Conservation (phyloP, 2,113 vertebrate species). For the Sceloporus undulatus region DNA sequence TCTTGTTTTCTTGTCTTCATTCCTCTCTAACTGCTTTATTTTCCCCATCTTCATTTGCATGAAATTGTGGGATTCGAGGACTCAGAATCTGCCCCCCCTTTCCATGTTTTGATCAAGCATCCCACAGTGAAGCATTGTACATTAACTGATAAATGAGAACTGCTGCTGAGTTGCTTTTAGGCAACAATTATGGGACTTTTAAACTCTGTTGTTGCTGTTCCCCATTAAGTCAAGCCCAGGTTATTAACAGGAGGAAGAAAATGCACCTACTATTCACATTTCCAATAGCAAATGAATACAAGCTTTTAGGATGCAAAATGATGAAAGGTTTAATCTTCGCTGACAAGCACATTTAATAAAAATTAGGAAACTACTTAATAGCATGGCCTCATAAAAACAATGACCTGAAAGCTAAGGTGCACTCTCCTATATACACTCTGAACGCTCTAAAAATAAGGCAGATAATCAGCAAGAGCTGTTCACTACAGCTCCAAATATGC, state of each 20-base stretch:
- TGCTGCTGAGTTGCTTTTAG: constrained; percentile 44
- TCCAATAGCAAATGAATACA: constrained; percentile 29
- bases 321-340: constrained; percentile 15
- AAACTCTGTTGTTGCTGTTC: constrained; percentile 39
- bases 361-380: not conserved
- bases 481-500: not conserved
- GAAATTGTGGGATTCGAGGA: constrained; percentile 19
- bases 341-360: not conserved
- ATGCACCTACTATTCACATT: not conserved
- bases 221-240: constrained; percentile 25
- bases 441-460: not conserved
- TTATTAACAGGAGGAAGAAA: constrained; percentile 37
- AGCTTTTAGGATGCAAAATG: constrained; percentile 15
- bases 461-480: not conserved
- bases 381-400: not conserved
- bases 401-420: not conserved
- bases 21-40: not conserved
- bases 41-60: constrained; percentile 16
- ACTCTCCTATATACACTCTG: not conserved
- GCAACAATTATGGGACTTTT: constrained; percentile 53
- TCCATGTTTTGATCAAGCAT: constrained; percentile 56
- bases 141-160: constrained; percentile 49
- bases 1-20: accelerated
- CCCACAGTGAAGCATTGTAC: constrained; percentile 47
- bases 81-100: not conserved